Evolutionary conservation across 2,797 vertebrate genomes (phyloP), one percentile per base, ranked within the genome.

Genomic region (Sebastes vulpes): DNA sequence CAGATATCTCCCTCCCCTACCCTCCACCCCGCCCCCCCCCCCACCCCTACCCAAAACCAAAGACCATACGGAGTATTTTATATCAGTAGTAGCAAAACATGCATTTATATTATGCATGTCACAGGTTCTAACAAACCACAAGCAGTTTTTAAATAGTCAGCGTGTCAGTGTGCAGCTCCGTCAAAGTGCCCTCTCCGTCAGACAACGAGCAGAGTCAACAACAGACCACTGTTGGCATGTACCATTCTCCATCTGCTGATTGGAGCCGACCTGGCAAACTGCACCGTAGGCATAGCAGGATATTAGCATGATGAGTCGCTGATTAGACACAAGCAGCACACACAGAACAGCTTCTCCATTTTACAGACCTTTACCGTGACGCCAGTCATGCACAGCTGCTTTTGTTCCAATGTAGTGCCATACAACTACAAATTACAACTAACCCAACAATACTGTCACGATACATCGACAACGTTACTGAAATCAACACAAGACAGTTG

Each of bases 231-330:
- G 77, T 64, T 79, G 73, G 68, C 77, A 85, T 56, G 66, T 38
- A 26, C 42, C 12, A 4, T 61, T 87, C 74, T 78, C 78, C 56
- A 65, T 79, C 69, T 61, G 57, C 70, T 78, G 76, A 88, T 50
- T 78, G 53, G 21, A 70, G 54, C 52, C 11, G 48, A 89, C 75
- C 35, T 81, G 84, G 85, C 88, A 84, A 86, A 63, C 60, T 66
- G 79, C 76, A 58, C 42, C 48, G 29, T 63, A 48, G 78, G 63
- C 77, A 79, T n/a, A 68, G 78, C 42, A 64, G 32, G 75, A 83
- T 64, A 71, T 83, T 73, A 84, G 58, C 10, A 57, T 28, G 65
- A 88, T 69, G 66, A 76, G 72, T 38, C 1, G 4, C 65, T 79
- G 69, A 84, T 85, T 72, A 72, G 31, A 74, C 46, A 72, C 50